phyloP scores from a whole-genome alignment of 2,797 vertebrate species.

The Crocodylus rhombifer region DNA sequence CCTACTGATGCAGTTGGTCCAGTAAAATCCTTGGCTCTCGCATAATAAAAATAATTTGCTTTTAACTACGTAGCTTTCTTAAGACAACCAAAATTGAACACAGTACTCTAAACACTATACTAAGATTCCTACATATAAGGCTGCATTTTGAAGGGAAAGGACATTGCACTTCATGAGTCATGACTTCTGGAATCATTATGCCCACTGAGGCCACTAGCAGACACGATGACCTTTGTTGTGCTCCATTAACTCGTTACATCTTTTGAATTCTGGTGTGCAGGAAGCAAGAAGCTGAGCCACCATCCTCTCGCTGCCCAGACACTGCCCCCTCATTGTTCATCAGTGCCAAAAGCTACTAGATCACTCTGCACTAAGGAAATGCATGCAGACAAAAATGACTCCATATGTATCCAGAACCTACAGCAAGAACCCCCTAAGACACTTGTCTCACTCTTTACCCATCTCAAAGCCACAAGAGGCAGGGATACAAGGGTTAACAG shows the following conservation, averaged over 20 bases:
- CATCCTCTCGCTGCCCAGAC: background rate
- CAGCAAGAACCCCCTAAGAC: background rate
- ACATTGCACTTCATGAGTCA: fast-evolving
- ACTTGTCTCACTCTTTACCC: background rate
- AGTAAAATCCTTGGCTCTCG: background rate
- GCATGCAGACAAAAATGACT: background rate
- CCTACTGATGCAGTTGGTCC: too few species aligned
- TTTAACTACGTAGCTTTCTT: background rate
- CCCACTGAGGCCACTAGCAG: fast-evolving
- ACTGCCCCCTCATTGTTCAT: background rate
- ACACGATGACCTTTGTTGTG: fast-evolving
- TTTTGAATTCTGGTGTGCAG: background rate
- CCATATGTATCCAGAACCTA: background rate
- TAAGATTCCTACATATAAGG: fast-evolving
- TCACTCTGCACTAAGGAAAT: background rate
- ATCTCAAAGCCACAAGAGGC: background rate
- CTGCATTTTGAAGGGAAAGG: background rate
- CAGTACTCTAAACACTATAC: background rate
- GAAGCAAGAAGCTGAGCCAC: background rate
- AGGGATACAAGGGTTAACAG: background rate
- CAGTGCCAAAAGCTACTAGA: background rate
- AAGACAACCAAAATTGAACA: background rate
- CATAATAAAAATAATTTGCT: background rate
- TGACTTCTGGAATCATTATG: fast-evolving
- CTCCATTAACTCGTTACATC: background rate